A percentile compares a stretch with the other conserved stretches of the same genome.
phyloP scores from a whole-genome alignment of 2,113 vertebrate genomes.

The Pelecanus crispus region DNA sequence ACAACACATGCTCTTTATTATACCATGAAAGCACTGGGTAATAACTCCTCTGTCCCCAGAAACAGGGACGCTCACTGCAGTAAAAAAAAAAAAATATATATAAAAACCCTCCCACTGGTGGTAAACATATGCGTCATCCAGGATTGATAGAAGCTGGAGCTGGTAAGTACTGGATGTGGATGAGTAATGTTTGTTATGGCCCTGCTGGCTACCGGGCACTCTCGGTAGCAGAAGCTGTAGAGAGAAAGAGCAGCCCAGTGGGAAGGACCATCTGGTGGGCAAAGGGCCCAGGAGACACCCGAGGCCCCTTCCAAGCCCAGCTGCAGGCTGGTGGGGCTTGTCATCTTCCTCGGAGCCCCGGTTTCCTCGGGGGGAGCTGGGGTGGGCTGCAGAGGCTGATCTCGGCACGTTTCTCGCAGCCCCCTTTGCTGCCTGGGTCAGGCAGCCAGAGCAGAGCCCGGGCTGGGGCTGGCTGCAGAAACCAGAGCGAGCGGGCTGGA shows the following conservation, averaged over 20 bases:
- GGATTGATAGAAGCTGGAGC: slow-evolving; percentile 24
- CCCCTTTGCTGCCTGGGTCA: no score
- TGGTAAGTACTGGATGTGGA: neutral
- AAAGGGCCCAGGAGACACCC: neutral
- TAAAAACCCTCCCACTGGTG: slow-evolving; percentile 20
- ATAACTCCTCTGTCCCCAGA: slow-evolving; percentile 15
- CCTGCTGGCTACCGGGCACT: neutral
- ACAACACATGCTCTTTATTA: slow-evolving; percentile 10
- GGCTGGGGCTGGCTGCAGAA: neutral
- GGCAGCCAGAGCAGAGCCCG: neutral
- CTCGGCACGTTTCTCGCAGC: neutral
- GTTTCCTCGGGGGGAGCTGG: neutral
- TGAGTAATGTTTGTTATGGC: slow-evolving; percentile 35
- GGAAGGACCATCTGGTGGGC: neutral
- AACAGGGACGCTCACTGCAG: neutral
- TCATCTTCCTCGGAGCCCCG: accelerated
- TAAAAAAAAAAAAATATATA: neutral
- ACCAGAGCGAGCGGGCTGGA: neutral
- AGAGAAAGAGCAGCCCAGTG: neutral
- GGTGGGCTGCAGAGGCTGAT: neutral
- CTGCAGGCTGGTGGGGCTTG: neutral
- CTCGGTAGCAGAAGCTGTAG: neutral
- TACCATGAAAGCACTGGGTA: neutral
- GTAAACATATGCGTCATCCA: slow-evolving; percentile 30
- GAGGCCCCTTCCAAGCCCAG: neutral